phyloP scores from a whole-genome alignment of 2,888 invertebrate genomes.

The Nemurella pictetii region DNA sequence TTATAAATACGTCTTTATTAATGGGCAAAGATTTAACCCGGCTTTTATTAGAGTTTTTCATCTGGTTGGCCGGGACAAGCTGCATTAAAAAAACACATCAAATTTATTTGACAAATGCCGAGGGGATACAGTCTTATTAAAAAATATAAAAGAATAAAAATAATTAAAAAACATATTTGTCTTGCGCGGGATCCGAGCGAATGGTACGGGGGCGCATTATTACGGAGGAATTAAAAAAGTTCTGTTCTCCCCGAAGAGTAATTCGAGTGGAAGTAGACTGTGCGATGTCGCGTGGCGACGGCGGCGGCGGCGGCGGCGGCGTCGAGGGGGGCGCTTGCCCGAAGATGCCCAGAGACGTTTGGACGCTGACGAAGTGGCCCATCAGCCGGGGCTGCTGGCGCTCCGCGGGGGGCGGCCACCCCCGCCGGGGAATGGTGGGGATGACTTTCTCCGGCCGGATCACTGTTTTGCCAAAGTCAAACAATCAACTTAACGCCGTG shows the following conservation, averaged over 20 bases:
- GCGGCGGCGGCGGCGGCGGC: no score
- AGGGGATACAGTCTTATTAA: slow-evolving; percentile 32
- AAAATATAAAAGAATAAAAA: slow-evolving; percentile 32
- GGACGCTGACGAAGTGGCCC: neutral
- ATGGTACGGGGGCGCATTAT: neutral
- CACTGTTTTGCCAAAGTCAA: no score
- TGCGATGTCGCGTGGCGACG: neutral
- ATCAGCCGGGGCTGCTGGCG: no score
- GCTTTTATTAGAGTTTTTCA: slow-evolving; percentile 32
- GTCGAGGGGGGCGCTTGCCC: neutral
- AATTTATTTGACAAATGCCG: slow-evolving; percentile 32
- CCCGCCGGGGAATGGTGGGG: no score
- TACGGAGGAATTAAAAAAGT: slow-evolving; percentile 26
- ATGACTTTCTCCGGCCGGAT: no score
- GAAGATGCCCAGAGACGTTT: neutral
- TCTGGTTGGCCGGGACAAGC: slow-evolving; percentile 23
- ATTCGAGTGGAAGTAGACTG: neutral
- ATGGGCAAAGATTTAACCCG: slow-evolving; percentile 34
- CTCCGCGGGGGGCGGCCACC: no score
- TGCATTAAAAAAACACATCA: slow-evolving; percentile 31
- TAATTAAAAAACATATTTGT: slow-evolving; percentile 32
- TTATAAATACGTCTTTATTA: slow-evolving; percentile 41
- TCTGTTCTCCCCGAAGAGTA: slow-evolving; percentile 9
- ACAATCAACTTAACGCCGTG: no score
- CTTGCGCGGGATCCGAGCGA: neutral